A percentile compares a stretch with the other conserved stretches of the same genome.
These are phyloP conservation scores for Drosophila eugracilis DNA, from an alignment of 1,140 invertebrate species.

Conservation along the genomic window DNA sequence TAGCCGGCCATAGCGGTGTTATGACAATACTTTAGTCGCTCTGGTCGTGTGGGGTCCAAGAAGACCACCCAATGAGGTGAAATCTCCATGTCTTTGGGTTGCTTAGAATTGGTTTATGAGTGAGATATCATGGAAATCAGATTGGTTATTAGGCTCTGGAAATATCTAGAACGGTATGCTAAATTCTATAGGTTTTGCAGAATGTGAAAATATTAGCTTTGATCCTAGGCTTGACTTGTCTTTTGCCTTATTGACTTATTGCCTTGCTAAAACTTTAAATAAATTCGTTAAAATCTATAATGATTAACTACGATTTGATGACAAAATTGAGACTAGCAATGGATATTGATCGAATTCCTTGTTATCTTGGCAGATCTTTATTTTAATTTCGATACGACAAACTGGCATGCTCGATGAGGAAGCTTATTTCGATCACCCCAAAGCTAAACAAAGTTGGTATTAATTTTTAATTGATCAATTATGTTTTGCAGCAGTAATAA, in stretches of 20 bases:
- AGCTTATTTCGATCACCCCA: slow-evolving; percentile 56
- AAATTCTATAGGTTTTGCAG: not conserved
- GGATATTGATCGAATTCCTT: slow-evolving; percentile 12
- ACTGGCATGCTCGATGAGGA: slow-evolving; percentile 49
- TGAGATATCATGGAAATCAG: slow-evolving; percentile 5
- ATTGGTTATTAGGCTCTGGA: too few species aligned
- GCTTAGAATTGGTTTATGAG: not conserved
- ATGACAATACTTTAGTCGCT: slow-evolving; percentile 57
- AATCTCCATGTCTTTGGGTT: slow-evolving; percentile 15
- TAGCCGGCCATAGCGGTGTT: slow-evolving; percentile 53
- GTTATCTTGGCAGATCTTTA: slow-evolving; percentile 28
- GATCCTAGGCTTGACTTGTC: too few species aligned
- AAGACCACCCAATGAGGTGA: slow-evolving; percentile 34
- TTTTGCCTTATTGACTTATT: not conserved
- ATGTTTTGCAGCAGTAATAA: slow-evolving; percentile 40
- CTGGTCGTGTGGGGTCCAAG: slow-evolving; percentile 52
- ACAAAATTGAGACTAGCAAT: not conserved
- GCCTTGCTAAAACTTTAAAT: not conserved
- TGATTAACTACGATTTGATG: slow-evolving; percentile 6
- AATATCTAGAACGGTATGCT: not conserved
- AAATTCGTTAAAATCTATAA: not conserved
- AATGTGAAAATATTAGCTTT: too few species aligned
- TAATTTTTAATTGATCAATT: slow-evolving; percentile 83
- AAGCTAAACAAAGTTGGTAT: slow-evolving; percentile 74
- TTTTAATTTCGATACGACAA: slow-evolving; percentile 17